A percentile compares a stretch with the other conserved stretches of the same genome.
These are phyloP conservation scores for Athalia circularis DNA, from an alignment of 2,888 invertebrate species.

Conservation along the genomic window DNA sequence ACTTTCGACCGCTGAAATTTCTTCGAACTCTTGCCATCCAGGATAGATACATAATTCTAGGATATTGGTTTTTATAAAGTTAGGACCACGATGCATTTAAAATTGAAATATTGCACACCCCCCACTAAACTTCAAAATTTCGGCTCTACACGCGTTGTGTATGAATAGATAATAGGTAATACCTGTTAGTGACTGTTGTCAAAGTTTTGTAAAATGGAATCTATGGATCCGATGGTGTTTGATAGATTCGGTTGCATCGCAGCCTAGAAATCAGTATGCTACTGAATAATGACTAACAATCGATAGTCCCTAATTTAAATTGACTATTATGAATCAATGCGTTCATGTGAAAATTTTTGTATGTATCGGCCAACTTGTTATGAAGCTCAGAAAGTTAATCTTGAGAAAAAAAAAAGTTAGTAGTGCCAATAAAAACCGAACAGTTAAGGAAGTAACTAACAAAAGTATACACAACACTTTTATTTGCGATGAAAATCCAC, in stretches of 20 bases:
- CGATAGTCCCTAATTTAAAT: conserved; percentile 13
- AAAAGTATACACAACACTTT: background rate
- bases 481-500: background rate
- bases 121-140: background rate
- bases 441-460: background rate
- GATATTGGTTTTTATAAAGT: background rate
- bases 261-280: conserved; percentile 14
- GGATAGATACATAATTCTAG: background rate
- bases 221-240: background rate
- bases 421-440: background rate
- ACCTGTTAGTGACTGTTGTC: conserved; percentile 19
- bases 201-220: conserved; percentile 17
- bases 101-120: conserved; percentile 36
- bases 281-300: conserved; percentile 26
- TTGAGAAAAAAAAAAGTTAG: background rate
- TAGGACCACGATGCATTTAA: background rate
- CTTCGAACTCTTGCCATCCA: no score
- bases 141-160: conserved; percentile 11
- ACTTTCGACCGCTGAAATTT: no score
- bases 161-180: conserved; percentile 13
- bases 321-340: background rate
- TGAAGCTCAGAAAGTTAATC: background rate
- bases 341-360: background rate
- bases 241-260: conserved; percentile 9
- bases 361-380: background rate